Evolutionary conservation across 2,113 vertebrate species (phyloP).

Genomic region (Neomonachus schauinslandi): DNA sequence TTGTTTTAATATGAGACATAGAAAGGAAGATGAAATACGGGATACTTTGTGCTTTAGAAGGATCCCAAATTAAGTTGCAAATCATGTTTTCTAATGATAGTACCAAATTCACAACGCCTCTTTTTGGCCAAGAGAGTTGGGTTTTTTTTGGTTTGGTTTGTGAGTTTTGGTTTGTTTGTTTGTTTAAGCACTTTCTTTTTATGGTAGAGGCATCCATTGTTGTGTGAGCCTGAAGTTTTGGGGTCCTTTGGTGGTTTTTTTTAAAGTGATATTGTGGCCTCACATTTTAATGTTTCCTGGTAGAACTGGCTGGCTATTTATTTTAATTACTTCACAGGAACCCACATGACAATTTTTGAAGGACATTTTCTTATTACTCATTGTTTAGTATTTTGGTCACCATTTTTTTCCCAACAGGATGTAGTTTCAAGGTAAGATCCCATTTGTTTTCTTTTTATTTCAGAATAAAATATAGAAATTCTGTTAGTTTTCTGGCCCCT

Average conservation of each 20-base stretch:
- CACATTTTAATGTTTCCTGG: constrained; percentile 79
- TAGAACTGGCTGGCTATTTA: constrained; percentile 50
- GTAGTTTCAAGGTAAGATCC: constrained; percentile 21
- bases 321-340: constrained; percentile 66
- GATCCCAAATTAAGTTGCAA: not conserved
- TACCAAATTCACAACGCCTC: not conserved
- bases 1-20: not conserved
- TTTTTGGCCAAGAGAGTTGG: not conserved
- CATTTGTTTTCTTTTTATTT: constrained; percentile 29
- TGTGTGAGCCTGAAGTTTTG: constrained; percentile 77
- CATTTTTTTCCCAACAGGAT: not conserved
- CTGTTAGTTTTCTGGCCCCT: not conserved
- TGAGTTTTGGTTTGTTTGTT: constrained; percentile 74
- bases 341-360: not conserved
- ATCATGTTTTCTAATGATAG: constrained; percentile 1
- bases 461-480: constrained; percentile 19
- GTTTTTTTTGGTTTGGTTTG: constrained; percentile 54
- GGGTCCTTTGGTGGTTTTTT: constrained; percentile 81
- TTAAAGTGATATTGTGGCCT: constrained; percentile 78
- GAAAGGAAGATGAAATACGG: not conserved
- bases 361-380: not conserved
- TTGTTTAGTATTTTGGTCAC: not conserved
- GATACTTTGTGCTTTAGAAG: not conserved
- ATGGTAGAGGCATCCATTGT: constrained; percentile 71
- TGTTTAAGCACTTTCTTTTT: constrained; percentile 74